Conservation (phyloP, 2,113 vertebrate genomes). For the Lipophrys pholis region DNA sequence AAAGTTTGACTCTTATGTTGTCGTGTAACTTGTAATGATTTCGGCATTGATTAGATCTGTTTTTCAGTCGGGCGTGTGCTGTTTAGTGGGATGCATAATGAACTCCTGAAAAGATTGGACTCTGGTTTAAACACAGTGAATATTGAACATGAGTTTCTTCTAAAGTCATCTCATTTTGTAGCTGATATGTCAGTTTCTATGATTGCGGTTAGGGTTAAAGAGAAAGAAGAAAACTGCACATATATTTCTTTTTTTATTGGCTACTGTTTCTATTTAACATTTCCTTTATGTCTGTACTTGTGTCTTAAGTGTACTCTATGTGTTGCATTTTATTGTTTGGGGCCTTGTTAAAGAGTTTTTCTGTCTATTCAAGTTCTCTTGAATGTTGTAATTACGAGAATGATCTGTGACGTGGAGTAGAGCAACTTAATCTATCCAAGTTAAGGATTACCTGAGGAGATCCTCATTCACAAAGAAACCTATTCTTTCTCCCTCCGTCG, state of each 20-base stretch:
- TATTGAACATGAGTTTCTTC: background rate
- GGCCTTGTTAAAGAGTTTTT: too few relatives aligned
- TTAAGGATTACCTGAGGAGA: conserved; percentile 4
- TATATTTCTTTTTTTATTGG: too few relatives aligned
- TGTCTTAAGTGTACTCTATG: too few relatives aligned
- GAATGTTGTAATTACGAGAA: background rate
- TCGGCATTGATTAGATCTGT: background rate
- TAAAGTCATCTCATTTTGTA: background rate
- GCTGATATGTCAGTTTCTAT: background rate
- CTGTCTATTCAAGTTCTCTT: background rate
- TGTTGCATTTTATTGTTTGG: too few relatives aligned
- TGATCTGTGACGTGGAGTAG: conserved; percentile 1
- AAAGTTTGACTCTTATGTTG: background rate
- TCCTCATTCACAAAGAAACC: conserved; percentile 19
- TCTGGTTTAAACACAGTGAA: background rate
- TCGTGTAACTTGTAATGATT: fast-evolving
- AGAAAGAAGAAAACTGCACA: too few relatives aligned
- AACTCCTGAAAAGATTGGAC: background rate
- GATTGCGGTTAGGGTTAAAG: too few relatives aligned
- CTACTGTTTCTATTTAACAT: too few relatives aligned
- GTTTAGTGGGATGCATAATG: conserved; percentile 9
- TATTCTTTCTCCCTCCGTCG: conserved; percentile 30
- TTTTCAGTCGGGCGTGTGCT: background rate
- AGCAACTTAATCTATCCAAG: conserved; percentile 8
- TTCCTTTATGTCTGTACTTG: too few relatives aligned